phyloP scores from a whole-genome alignment of 2,888 invertebrate genomes.

The Syritta pipiens region DNA sequence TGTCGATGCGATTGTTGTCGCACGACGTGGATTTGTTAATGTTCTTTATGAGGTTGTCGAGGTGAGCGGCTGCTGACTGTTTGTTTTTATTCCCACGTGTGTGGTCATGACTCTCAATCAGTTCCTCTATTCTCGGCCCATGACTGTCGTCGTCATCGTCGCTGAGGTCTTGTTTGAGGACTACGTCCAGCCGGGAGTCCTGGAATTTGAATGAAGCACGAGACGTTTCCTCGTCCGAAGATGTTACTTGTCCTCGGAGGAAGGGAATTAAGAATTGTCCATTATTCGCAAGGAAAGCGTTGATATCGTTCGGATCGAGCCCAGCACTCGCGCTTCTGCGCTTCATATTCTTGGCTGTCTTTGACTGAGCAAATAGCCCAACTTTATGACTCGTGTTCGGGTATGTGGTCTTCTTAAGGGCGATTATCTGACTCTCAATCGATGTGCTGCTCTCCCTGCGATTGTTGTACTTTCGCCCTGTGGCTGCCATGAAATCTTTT shows the following conservation, averaged over 20 bases:
- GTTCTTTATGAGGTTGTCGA: conserved; percentile 75
- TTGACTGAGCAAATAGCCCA: conserved; percentile 76
- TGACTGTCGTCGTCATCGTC: conserved; percentile 71
- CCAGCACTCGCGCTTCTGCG: conserved; percentile 76
- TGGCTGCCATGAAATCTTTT: conserved; percentile 76
- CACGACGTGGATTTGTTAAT: conserved; percentile 72
- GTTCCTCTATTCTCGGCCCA: conserved; percentile 73
- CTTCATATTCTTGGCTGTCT: conserved; percentile 72
- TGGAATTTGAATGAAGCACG: conserved; percentile 78
- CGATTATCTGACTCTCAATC: conserved; percentile 87
- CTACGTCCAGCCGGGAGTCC: conserved; percentile 78
- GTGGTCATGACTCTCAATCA: conserved; percentile 68
- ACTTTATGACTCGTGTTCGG: conserved; percentile 77
- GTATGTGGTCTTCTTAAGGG: conserved; percentile 78
- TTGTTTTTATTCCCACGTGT: conserved; percentile 70
- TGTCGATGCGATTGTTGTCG: conserved; percentile 66
- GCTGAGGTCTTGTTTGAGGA: conserved; percentile 75
- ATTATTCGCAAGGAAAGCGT: conserved; percentile 76
- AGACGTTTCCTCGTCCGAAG: conserved; percentile 78
- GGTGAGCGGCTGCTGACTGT: conserved; percentile 71
- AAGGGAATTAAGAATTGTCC: conserved; percentile 78
- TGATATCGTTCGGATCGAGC: conserved; percentile 76
- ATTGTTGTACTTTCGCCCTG: conserved; percentile 75
- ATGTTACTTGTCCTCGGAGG: conserved; percentile 78
- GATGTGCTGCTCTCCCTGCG: conserved; percentile 86